Conservation (phyloP, 2,113 vertebrate species). For the Misgurnus mizolepis region DNA sequence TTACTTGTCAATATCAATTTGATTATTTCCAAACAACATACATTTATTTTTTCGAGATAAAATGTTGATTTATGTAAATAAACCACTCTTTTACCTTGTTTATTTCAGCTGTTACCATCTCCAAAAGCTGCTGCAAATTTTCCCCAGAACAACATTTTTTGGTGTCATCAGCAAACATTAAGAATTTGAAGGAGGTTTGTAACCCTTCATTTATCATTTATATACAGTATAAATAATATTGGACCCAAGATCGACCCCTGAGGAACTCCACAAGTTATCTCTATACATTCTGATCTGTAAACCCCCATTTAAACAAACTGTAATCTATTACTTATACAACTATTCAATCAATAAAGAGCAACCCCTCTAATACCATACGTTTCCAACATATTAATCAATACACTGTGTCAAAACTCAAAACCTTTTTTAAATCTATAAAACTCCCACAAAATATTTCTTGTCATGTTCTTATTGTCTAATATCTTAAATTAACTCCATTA, state of each 20-base stretch:
- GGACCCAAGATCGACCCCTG: not conserved
- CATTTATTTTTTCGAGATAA: not conserved
- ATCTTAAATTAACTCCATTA: not conserved
- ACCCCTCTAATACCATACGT: not conserved
- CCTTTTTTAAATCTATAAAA: slow-evolving; percentile 26
- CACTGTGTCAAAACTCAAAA: not conserved
- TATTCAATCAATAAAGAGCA: not conserved
- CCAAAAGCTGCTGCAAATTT: not conserved
- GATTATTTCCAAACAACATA: not conserved
- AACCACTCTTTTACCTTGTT: not conserved
- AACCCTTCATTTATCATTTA: not conserved
- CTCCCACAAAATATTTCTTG: not conserved
- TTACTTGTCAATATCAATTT: not conserved
- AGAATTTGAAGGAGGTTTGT: not conserved
- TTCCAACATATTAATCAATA: not conserved
- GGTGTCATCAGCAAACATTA: not conserved
- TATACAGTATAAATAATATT: not conserved
- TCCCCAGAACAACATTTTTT: not conserved
- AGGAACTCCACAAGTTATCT: not conserved
- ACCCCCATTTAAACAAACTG: not conserved
- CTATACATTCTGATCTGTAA: not conserved
- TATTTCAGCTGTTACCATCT: not conserved
- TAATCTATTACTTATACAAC: not conserved
- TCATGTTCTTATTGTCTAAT: not conserved
- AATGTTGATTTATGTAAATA: not conserved